Conservation (phyloP, 2,888 invertebrate species). For the Listrodromus nycthemerus region DNA sequence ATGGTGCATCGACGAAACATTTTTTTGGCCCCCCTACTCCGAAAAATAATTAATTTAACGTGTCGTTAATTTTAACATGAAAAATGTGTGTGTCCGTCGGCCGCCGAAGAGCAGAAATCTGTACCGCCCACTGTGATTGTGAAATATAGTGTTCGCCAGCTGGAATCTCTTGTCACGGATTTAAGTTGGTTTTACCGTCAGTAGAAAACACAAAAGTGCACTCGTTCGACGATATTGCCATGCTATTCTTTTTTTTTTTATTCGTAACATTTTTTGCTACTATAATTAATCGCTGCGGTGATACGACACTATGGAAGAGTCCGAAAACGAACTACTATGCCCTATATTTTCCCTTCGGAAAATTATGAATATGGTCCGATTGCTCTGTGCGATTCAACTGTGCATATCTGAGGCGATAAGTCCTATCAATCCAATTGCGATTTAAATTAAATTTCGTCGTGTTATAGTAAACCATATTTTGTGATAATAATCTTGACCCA, state of each 20-base stretch:
- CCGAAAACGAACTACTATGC: not conserved
- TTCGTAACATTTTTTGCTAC: not conserved
- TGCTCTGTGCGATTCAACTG: too few species aligned
- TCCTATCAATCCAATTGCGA: too few species aligned
- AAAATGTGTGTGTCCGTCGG: slow-evolving; percentile 53
- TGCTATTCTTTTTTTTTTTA: slow-evolving; percentile 27
- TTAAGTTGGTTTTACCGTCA: slow-evolving; percentile 26
- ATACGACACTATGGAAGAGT: not conserved
- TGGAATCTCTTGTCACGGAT: slow-evolving; percentile 50
- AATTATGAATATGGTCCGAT: too few species aligned
- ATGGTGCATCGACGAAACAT: slow-evolving; percentile 68
- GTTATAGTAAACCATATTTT: too few species aligned
- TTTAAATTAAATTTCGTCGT: too few species aligned
- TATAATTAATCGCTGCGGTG: not conserved
- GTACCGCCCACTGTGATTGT: slow-evolving; percentile 46
- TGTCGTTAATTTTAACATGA: slow-evolving; percentile 19
- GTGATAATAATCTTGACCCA: too few species aligned
- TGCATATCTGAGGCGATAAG: too few species aligned
- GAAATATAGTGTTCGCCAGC: slow-evolving; percentile 49
- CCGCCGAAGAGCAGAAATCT: slow-evolving; percentile 16
- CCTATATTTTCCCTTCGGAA: not conserved
- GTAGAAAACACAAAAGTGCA: slow-evolving; percentile 31
- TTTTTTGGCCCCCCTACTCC: slow-evolving; percentile 20
- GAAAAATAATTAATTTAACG: slow-evolving; percentile 30
- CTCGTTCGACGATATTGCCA: slow-evolving; percentile 7